A percentile compares a stretch with the other conserved stretches of the same genome.
These are phyloP conservation scores for Galendromus occidentalis DNA, from an alignment of 1,140 invertebrate genomes.

Conservation along the genomic window DNA sequence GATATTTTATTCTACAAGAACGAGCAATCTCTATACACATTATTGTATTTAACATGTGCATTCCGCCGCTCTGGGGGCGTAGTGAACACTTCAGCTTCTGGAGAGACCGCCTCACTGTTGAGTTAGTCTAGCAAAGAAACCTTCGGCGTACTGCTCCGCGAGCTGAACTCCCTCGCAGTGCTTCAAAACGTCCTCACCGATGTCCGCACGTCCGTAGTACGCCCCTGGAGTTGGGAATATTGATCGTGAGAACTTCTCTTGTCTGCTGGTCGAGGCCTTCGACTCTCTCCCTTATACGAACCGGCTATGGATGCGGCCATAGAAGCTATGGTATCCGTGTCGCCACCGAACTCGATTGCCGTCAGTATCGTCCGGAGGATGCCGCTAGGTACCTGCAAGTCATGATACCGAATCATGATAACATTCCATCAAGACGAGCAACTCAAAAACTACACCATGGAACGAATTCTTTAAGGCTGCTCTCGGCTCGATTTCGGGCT, in stretches of 20 bases:
- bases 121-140: conserved; percentile 14
- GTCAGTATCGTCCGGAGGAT: conserved; percentile 45
- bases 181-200: conserved; percentile 36
- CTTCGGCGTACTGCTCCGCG: conserved; percentile 27
- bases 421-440: conserved; percentile 10
- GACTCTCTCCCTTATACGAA: neutral
- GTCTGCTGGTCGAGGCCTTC: too few relatives aligned
- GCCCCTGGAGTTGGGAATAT: conserved; percentile 27
- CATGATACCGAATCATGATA: conserved; percentile 9
- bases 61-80: too few relatives aligned
- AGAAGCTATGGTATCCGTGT: conserved; percentile 55
- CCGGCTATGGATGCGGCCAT: conserved; percentile 57
- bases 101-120: too few relatives aligned
- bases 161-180: conserved; percentile 38
- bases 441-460: neutral
- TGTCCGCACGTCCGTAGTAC: conserved; percentile 40
- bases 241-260: too few relatives aligned
- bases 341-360: conserved; percentile 50
- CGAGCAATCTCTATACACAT: too few relatives aligned
- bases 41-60: too few relatives aligned
- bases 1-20: too few relatives aligned
- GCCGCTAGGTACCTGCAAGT: conserved; percentile 31
- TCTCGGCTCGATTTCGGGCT: too few relatives aligned
- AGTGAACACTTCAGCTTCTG: too few relatives aligned
- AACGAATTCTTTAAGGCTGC: neutral